Conservation (phyloP, 2,113 vertebrate species). For the Limanda limanda region DNA sequence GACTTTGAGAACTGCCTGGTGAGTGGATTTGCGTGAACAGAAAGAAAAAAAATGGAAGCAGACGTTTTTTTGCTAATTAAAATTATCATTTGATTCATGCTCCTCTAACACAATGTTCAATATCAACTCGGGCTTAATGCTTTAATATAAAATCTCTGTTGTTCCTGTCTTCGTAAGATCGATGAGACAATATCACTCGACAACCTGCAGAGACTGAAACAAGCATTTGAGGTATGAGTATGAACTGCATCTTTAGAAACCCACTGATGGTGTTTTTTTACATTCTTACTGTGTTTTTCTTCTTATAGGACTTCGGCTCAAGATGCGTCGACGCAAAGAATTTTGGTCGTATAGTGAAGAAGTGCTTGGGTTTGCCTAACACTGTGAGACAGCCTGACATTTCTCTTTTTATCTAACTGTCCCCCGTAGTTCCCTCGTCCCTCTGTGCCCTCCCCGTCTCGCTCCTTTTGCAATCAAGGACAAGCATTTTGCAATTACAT, state of each 20-base stretch:
- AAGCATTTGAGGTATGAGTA: conserved; percentile 81
- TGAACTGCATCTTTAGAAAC: background rate
- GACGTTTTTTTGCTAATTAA: background rate
- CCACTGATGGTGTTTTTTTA: background rate
- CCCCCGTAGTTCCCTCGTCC: background rate
- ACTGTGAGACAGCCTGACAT: conserved; percentile 62
- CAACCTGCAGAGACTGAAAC: conserved; percentile 77
- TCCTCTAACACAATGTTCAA: conserved; percentile 3
- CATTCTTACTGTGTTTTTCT: conserved; percentile 23
- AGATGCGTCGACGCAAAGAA: conserved; percentile 69
- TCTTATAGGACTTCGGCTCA: conserved; percentile 73
- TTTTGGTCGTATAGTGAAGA: conserved; percentile 80
- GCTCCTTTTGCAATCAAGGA: background rate
- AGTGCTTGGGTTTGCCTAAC: conserved; percentile 67
- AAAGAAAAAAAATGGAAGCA: background rate
- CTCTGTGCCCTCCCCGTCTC: conserved; percentile 5
- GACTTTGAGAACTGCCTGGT: conserved; percentile 68
- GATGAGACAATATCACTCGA: conserved; percentile 80
- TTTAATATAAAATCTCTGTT: background rate
- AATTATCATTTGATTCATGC: background rate
- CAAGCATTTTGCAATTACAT: conserved; percentile 12
- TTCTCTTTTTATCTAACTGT: conserved; percentile 13
- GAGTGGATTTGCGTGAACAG: conserved; percentile 37
- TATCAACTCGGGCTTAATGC: background rate
- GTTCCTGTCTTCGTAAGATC: conserved; percentile 57